Conservation (phyloP, 2,888 invertebrate genomes). For the Clivina fossor region DNA sequence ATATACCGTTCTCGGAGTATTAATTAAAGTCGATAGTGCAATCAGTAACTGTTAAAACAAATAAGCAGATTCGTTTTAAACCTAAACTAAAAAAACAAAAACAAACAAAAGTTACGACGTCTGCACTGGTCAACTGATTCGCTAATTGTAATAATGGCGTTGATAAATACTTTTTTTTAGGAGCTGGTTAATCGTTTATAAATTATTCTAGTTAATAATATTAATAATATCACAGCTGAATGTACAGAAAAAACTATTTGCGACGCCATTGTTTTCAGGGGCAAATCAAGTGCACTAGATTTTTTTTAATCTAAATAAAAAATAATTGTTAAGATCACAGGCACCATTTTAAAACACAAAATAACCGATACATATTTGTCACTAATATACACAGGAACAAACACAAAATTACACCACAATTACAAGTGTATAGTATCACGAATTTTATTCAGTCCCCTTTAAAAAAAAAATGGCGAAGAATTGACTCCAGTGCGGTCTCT, state of each 20-base stretch:
- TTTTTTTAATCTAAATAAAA: neutral
- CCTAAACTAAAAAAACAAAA: conserved; percentile 5
- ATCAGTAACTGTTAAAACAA: conserved; percentile 29
- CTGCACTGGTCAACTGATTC: conserved; percentile 14
- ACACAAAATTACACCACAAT: neutral
- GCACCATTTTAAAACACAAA: neutral
- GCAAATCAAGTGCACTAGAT: conserved; percentile 2
- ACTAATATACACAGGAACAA: neutral
- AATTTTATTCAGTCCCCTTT: too few species aligned
- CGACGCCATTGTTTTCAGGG: neutral
- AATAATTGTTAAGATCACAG: conserved; percentile 1
- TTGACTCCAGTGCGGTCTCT: conserved; percentile 13
- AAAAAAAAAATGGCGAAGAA: too few species aligned
- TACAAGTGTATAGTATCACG: neutral
- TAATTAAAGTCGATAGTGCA: conserved; percentile 32
- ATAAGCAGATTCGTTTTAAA: conserved; percentile 22
- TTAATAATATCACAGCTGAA: too few species aligned
- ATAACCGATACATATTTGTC: neutral
- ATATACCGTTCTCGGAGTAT: conserved; percentile 28
- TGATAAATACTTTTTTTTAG: too few species aligned
- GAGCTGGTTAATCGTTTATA: too few species aligned
- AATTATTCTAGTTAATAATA: too few species aligned
- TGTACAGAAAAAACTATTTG: neutral
- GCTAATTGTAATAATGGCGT: too few species aligned
- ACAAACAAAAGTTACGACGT: neutral